Conservation (phyloP, 2,113 vertebrate species). For the Mobula hypostoma region DNA sequence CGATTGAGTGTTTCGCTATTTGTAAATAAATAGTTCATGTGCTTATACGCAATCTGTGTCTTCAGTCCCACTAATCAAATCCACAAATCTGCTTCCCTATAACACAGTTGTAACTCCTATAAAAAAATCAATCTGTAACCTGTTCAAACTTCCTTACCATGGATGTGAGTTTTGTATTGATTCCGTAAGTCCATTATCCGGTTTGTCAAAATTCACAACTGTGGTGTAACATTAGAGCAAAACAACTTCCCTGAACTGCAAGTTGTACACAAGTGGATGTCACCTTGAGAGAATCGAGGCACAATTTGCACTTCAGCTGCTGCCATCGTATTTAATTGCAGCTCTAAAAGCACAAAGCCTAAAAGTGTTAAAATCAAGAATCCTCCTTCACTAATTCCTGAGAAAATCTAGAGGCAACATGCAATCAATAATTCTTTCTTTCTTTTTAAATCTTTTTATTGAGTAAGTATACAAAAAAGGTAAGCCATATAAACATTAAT, state of each 20-base stretch:
- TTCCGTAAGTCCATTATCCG: neutral
- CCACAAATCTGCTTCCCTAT: too few species aligned
- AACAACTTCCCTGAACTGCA: neutral
- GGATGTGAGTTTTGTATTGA: neutral
- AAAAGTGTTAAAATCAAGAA: neutral
- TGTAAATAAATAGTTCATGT: too few species aligned
- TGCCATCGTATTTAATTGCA: neutral
- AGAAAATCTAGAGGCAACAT: neutral
- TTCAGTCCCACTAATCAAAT: too few species aligned
- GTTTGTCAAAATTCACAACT: neutral
- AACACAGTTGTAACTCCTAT: neutral
- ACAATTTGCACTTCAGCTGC: neutral
- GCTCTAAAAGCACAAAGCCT: neutral
- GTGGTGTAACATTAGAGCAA: neutral
- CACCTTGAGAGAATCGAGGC: neutral
- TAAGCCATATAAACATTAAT: too few species aligned
- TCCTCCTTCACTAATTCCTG: neutral
- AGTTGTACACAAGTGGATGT: neutral
- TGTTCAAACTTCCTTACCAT: neutral
- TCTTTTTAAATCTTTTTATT: too few species aligned
- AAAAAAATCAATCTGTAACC: neutral
- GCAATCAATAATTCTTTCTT: constrained; percentile 30
- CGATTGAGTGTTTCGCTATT: too few species aligned
- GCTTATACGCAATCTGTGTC: too few species aligned
- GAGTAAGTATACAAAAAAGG: too few species aligned